Percentiles rank a stretch among this genome's conserved stretches.
These are phyloP conservation scores for Synaphobranchus kaupii DNA, from an alignment of 2,797 vertebrate genomes.

Conservation along the genomic window DNA sequence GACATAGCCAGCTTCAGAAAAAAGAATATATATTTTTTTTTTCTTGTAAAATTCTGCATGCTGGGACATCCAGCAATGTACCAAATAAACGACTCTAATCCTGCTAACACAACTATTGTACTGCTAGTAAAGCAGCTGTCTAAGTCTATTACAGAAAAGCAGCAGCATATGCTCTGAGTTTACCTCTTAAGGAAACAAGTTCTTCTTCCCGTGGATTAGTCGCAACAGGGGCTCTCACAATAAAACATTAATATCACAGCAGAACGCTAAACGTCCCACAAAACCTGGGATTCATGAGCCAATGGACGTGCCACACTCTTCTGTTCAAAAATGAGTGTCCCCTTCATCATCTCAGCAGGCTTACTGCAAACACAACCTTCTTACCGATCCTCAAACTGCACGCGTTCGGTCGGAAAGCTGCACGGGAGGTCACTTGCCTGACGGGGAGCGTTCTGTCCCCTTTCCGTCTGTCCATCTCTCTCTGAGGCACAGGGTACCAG, in stretches of 20 bases:
- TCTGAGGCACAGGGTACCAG: conserved; percentile 96
- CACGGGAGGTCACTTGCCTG: conserved; percentile 65
- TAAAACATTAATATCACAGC: neutral
- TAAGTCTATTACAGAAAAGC: conserved; percentile 32
- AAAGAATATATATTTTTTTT: neutral
- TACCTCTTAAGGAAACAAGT: conserved; percentile 48
- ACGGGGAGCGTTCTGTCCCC: conserved; percentile 95
- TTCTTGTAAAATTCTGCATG: conserved; percentile 21
- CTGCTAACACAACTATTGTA: neutral
- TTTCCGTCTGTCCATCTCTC: conserved; percentile 97
- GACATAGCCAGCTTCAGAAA: neutral
- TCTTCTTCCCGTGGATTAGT: conserved; percentile 28
- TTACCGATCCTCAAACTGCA: neutral
- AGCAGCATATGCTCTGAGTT: conserved; percentile 45
- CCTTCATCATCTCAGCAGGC: neutral
- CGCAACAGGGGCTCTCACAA: neutral
- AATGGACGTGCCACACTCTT: conserved; percentile 11
- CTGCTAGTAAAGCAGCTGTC: conserved; percentile 2
- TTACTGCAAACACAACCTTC: neutral
- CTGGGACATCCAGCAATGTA: conserved; percentile 5
- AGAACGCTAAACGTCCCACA: neutral
- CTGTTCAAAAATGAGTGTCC: neutral
- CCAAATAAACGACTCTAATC: conserved; percentile 8
- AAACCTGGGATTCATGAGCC: neutral
- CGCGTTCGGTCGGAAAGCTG: neutral